These are phyloP conservation scores for Microplitis manilae DNA, from an alignment of 2,888 invertebrate genomes.

Conservation along the genomic window DNA sequence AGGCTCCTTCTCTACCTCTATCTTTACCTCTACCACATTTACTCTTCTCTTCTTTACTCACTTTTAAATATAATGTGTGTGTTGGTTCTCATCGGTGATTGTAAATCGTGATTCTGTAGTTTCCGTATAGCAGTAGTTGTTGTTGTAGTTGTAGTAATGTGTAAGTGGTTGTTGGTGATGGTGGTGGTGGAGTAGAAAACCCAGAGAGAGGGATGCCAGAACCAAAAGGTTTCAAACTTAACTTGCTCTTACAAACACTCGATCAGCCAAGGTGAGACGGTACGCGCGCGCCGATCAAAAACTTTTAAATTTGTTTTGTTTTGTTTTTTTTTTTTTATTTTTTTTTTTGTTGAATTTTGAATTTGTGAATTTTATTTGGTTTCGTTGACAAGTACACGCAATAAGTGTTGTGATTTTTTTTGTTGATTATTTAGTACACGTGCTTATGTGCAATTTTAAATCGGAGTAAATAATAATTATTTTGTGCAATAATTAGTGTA, in stretches of 20 bases:
- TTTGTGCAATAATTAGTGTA: background rate
- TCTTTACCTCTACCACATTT: too few relatives aligned
- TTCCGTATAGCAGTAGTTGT: too few relatives aligned
- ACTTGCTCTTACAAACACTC: slow-evolving; percentile 53
- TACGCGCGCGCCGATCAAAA: slow-evolving; percentile 61
- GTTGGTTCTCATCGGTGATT: too few relatives aligned
- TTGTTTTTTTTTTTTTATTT: background rate
- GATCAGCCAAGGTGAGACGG: slow-evolving; percentile 71
- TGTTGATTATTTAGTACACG: too few relatives aligned
- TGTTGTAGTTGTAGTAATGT: background rate
- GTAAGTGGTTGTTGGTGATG: slow-evolving; percentile 49
- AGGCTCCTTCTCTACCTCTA: background rate
- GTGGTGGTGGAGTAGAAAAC: slow-evolving; percentile 12
- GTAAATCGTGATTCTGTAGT: too few relatives aligned
- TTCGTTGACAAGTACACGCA: too few relatives aligned
- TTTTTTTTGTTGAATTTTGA: too few relatives aligned
- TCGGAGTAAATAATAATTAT: background rate
- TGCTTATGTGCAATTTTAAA: too few relatives aligned
- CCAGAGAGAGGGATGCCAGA: background rate
- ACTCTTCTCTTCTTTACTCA: too few relatives aligned
- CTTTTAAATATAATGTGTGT: too few relatives aligned
- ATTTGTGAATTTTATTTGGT: too few relatives aligned
- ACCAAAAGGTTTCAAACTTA: background rate
- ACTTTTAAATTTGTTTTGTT: slow-evolving; percentile 13
- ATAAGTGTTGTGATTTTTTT: too few relatives aligned